Conservation (phyloP, 1,140 invertebrate genomes). For the Oryzaephilus surinamensis region DNA sequence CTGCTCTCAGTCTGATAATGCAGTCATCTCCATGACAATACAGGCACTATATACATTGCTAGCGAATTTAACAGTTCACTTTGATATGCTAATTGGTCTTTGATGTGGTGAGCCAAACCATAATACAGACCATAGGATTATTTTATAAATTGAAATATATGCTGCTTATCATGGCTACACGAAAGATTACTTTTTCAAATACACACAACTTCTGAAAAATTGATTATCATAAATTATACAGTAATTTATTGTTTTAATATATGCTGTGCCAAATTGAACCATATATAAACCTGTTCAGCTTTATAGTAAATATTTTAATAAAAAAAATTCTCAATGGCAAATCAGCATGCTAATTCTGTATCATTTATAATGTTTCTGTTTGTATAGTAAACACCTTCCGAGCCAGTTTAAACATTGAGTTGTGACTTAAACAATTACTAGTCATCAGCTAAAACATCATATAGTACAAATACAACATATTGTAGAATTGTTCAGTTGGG, state of each 20-base stretch:
- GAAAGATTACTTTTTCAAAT: neutral
- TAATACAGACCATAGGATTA: too few relatives aligned
- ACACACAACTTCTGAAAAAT: slow-evolving; percentile 1
- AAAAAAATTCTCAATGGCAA: slow-evolving; percentile 13
- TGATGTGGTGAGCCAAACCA: too few relatives aligned
- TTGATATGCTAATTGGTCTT: too few relatives aligned
- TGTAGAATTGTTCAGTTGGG: slow-evolving; percentile 2
- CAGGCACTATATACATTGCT: too few relatives aligned
- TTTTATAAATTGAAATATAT: too few relatives aligned
- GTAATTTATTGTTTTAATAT: neutral
- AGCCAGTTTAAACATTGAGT: slow-evolving; percentile 26
- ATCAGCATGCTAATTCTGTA: slow-evolving; percentile 19
- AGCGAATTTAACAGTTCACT: too few relatives aligned
- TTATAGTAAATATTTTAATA: slow-evolving; percentile 2
- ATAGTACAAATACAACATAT: too few relatives aligned
- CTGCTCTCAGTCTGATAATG: too few relatives aligned
- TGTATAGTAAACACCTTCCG: slow-evolving; percentile 24
- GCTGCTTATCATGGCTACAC: neutral
- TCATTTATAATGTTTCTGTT: slow-evolving; percentile 25
- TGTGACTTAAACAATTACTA: slow-evolving; percentile 20
- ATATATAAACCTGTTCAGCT: neutral
- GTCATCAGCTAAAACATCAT: slow-evolving; percentile 5
- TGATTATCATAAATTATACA: neutral
- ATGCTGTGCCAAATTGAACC: slow-evolving; percentile 2
- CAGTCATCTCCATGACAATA: too few relatives aligned